Evolutionary conservation across 2,888 invertebrate genomes (phyloP).

Genomic region (Dichetophora obliterata): DNA sequence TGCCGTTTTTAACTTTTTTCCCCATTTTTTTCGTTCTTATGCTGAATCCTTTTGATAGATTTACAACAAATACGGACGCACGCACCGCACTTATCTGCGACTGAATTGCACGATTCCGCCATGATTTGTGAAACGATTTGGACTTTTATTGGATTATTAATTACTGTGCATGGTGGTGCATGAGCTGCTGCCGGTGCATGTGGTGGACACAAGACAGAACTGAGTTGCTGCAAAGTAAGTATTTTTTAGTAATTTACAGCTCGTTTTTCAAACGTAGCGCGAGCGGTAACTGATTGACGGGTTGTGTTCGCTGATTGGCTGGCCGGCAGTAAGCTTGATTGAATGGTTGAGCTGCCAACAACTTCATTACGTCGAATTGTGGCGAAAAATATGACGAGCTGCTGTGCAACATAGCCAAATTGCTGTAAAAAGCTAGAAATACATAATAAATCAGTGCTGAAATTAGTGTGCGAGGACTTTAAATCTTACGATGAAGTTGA

Average conservation of each 20-base stretch:
- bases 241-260: neutral
- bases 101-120: neutral
- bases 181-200: too few species aligned
- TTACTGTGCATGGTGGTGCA: constrained; percentile 18
- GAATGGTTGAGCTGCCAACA: neutral
- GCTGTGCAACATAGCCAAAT: too few species aligned
- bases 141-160: constrained; percentile 34
- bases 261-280: neutral
- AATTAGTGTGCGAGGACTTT: too few species aligned
- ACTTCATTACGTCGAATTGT: too few species aligned
- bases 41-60: too few species aligned
- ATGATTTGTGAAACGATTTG: constrained; percentile 31
- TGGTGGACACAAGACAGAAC: neutral
- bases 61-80: too few species aligned
- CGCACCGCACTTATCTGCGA: constrained; percentile 7
- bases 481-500: too few species aligned
- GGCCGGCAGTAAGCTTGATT: neutral
- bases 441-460: too few species aligned
- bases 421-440: too few species aligned
- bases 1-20: too few species aligned
- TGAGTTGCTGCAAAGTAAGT: neutral
- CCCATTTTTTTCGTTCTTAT: too few species aligned
- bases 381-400: too few species aligned
- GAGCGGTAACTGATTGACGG: constrained; percentile 5
- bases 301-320: neutral